Percentiles rank a stretch among this genome's conserved stretches.
Evolutionary conservation across 2,888 invertebrate species (phyloP).

Genomic region (Didymodactylos carnosus): DNA sequence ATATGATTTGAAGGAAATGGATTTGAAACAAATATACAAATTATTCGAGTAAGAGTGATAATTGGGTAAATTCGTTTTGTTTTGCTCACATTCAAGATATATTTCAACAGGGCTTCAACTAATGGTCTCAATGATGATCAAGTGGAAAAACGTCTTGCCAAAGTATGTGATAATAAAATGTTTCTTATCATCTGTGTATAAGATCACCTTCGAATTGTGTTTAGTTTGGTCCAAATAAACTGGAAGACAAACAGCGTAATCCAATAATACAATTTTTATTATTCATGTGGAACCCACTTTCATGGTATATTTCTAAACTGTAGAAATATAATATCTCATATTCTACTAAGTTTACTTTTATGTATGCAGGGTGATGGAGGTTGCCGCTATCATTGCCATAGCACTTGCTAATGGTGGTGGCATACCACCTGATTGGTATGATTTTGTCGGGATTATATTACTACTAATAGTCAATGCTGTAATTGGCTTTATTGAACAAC

Average conservation of each 20-base stretch:
- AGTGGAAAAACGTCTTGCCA: not conserved
- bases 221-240: not conserved
- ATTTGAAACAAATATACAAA: not conserved
- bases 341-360: not conserved
- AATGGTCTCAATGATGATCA: not conserved
- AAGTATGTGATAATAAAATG: not conserved
- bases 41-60: not conserved
- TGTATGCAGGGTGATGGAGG: not conserved
- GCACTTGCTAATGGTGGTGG: not conserved
- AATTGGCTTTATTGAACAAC: not conserved
- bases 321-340: not conserved
- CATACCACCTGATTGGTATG: not conserved
- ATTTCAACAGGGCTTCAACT: not conserved
- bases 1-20: not conserved
- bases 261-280: not conserved
- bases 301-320: not conserved
- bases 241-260: not conserved
- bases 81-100: not conserved
- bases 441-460: not conserved
- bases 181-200: not conserved
- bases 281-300: not conserved
- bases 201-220: not conserved
- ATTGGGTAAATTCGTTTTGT: not conserved
- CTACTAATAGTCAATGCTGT: not conserved
- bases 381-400: not conserved